phyloP scores from a whole-genome alignment of 2,797 vertebrate species.

The Gymnoscopelus braueri region DNA sequence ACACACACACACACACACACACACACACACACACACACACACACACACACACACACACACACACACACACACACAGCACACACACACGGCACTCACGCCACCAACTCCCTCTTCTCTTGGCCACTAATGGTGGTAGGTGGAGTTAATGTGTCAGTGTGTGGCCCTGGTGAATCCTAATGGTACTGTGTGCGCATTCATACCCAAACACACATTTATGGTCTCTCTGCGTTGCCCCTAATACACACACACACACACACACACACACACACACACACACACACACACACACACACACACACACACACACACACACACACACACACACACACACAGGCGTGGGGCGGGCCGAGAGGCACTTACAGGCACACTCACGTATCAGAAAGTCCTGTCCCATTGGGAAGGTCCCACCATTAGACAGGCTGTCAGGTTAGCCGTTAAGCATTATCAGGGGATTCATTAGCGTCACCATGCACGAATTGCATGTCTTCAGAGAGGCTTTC shows the following conservation, averaged over 20 bases:
- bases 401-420: not conserved
- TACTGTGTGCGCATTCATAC: slow-evolving; percentile 36
- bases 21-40: not conserved
- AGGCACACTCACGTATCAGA: no score
- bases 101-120: slow-evolving; percentile 1
- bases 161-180: slow-evolving; percentile 44
- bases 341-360: no score
- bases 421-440: slow-evolving; percentile 32
- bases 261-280: no score
- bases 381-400: not conserved
- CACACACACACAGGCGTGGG: no score
- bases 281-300: no score
- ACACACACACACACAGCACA: slow-evolving; percentile 28
- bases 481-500: slow-evolving; percentile 3
- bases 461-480: not conserved
- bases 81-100: not conserved
- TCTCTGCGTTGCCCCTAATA: not conserved
- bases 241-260: not conserved
- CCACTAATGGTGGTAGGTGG: slow-evolving; percentile 56
- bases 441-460: slow-evolving; percentile 45
- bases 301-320: no score
- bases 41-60: slow-evolving; percentile 1
- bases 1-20: not conserved
- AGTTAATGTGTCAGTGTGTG: slow-evolving; percentile 53
- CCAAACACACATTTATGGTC: slow-evolving; percentile 13